Percentiles rank a stretch among this genome's conserved stretches.
Evolutionary conservation across 2,113 vertebrate genomes (phyloP).

Genomic region (Hepsetus odoe): DNA sequence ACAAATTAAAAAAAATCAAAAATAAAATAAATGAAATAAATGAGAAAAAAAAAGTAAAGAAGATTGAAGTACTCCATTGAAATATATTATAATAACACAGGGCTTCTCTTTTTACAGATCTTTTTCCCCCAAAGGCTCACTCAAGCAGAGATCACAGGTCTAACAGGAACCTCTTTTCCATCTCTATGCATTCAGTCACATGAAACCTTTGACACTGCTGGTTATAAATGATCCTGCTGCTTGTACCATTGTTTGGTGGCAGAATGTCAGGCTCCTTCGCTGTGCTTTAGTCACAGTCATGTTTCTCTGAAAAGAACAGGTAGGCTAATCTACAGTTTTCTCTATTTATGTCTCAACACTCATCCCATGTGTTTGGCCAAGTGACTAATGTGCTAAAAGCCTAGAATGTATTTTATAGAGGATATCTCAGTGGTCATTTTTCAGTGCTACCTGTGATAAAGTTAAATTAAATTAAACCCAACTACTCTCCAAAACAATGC

Average conservation of each 20-base stretch:
- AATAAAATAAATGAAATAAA: background rate
- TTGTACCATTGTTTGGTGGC: background rate
- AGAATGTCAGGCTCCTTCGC: conserved; percentile 9
- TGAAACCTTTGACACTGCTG: conserved; percentile 14
- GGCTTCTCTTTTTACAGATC: conserved; percentile 16
- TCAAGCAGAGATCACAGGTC: conserved; percentile 30
- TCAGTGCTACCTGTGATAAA: too few relatives aligned
- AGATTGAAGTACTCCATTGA: background rate
- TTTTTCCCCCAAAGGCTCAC: background rate
- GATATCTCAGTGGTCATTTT: background rate
- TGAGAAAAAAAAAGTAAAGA: background rate
- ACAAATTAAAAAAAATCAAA: too few relatives aligned
- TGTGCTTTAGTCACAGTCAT: background rate
- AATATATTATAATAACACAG: conserved; percentile 4
- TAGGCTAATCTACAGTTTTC: background rate
- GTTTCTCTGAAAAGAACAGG: background rate
- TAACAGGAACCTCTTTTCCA: conserved; percentile 21
- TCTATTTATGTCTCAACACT: background rate
- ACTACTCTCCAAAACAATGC: too few relatives aligned
- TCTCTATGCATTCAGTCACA: conserved; percentile 24
- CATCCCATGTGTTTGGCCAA: background rate
- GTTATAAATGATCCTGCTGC: conserved; percentile 22
- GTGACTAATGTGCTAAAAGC: conserved; percentile 16
- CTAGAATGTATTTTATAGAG: background rate
- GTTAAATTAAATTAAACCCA: too few relatives aligned